Evolutionary conservation across 2,888 invertebrate genomes (phyloP).

Genomic region (Agrochola circellaris): DNA sequence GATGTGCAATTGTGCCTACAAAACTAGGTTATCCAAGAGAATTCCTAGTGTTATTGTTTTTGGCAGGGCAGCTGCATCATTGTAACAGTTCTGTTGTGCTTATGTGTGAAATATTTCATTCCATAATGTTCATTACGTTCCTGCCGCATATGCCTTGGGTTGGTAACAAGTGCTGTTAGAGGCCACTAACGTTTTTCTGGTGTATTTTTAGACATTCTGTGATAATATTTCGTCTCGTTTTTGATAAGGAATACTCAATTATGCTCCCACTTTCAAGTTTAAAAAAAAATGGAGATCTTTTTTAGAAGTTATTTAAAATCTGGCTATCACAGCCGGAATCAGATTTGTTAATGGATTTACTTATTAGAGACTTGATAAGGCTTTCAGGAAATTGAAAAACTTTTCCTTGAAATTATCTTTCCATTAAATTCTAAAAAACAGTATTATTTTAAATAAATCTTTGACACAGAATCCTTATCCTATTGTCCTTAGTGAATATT

Average conservation of each 20-base stretch:
- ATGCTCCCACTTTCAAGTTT: neutral
- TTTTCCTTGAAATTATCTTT: neutral
- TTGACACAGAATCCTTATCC: neutral
- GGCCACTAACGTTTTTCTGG: neutral
- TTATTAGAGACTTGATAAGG: neutral
- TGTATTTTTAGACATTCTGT: neutral
- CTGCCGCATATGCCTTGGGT: conserved; percentile 12
- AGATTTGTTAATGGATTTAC: neutral
- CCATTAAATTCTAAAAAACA: neutral
- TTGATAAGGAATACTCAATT: neutral
- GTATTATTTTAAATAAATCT: neutral
- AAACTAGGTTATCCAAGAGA: conserved; percentile 53
- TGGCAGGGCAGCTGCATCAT: conserved; percentile 53
- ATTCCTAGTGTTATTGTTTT: conserved; percentile 57
- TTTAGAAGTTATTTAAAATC: neutral
- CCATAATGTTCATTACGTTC: conserved; percentile 46
- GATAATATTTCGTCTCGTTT: no score
- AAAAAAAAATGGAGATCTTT: neutral
- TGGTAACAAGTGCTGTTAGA: conserved; percentile 3
- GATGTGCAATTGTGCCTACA: conserved; percentile 22
- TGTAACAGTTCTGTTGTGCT: conserved; percentile 29
- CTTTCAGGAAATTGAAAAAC: neutral
- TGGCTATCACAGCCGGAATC: neutral
- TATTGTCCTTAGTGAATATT: neutral
- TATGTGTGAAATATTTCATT: conserved; percentile 46